Conservation (phyloP, 2,888 invertebrate species). For the Drosophila gaucha region DNA sequence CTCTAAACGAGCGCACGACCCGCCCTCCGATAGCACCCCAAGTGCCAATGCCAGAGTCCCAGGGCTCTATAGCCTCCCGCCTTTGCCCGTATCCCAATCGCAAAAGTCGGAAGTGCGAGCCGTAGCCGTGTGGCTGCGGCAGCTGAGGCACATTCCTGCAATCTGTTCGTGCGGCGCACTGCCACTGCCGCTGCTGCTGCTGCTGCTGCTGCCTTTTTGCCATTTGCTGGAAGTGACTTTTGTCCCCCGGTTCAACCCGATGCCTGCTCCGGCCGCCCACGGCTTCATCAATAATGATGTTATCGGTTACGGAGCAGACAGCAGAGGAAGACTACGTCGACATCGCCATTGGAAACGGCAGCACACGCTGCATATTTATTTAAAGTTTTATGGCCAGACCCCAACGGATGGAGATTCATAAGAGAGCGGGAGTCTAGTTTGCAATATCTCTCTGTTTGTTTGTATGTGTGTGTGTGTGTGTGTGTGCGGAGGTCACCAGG, state of each 20-base stretch:
- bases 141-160: conserved; percentile 72
- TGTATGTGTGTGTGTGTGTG: conserved; percentile 3
- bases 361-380: conserved; percentile 76
- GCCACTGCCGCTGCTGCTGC: neutral
- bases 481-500: conserved; percentile 35
- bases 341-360: conserved; percentile 39
- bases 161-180: conserved; percentile 63
- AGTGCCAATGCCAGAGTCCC: conserved; percentile 37
- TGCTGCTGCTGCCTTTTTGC: conserved; percentile 62
- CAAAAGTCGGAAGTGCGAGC: conserved; percentile 51
- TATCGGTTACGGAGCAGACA: conserved; percentile 72
- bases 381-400: conserved; percentile 71
- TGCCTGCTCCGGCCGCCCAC: conserved; percentile 43
- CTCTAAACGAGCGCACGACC: conserved; percentile 67
- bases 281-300: conserved; percentile 76
- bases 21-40: conserved; percentile 22
- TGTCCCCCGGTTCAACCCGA: conserved; percentile 44
- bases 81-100: conserved; percentile 29
- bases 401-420: conserved; percentile 44
- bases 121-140: conserved; percentile 46
- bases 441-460: neutral
- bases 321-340: conserved; percentile 34
- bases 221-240: conserved; percentile 64
- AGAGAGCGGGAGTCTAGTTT: conserved; percentile 22
- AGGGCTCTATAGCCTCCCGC: neutral